A percentile compares a stretch with the other conserved stretches of the same genome.
Conservation (phyloP, 2,888 invertebrate genomes). For the Tiliacea citrago region DNA sequence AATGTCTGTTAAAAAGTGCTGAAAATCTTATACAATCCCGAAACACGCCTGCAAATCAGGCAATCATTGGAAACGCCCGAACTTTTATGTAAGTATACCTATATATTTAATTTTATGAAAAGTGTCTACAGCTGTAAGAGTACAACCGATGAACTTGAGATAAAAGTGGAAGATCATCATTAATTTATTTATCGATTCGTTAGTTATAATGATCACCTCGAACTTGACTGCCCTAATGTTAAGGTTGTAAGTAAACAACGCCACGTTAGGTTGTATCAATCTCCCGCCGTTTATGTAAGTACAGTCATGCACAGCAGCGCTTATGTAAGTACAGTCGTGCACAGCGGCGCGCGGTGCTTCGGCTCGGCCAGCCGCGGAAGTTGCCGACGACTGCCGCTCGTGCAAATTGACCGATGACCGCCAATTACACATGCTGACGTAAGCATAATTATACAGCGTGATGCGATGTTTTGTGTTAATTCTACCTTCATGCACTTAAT, state of each 20-base stretch:
- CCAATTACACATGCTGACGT: constrained; percentile 35
- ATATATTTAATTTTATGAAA: neutral
- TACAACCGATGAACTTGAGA: neutral
- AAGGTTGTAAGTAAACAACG: constrained; percentile 26
- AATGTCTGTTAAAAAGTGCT: neutral
- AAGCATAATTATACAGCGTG: constrained; percentile 6
- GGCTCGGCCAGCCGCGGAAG: constrained; percentile 19
- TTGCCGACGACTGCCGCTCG: constrained; percentile 10
- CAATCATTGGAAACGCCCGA: neutral
- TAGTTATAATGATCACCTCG: neutral
- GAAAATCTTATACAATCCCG: neutral
- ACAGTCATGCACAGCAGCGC: constrained; percentile 21
- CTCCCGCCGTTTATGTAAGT: neutral
- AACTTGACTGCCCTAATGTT: constrained; percentile 9
- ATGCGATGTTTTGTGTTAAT: constrained; percentile 7
- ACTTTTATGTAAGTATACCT: neutral
- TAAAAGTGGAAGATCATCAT: neutral
- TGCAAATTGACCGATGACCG: constrained; percentile 41
- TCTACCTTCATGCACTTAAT: neutral
- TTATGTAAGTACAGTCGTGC: constrained; percentile 22
- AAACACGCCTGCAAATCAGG: neutral
- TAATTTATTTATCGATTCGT: neutral
- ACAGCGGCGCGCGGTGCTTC: neutral
- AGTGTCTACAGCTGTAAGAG: neutral
- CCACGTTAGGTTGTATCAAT: constrained; percentile 13